Evolutionary conservation across 2,888 invertebrate genomes (phyloP).

Genomic region (Piscicola geometra): DNA sequence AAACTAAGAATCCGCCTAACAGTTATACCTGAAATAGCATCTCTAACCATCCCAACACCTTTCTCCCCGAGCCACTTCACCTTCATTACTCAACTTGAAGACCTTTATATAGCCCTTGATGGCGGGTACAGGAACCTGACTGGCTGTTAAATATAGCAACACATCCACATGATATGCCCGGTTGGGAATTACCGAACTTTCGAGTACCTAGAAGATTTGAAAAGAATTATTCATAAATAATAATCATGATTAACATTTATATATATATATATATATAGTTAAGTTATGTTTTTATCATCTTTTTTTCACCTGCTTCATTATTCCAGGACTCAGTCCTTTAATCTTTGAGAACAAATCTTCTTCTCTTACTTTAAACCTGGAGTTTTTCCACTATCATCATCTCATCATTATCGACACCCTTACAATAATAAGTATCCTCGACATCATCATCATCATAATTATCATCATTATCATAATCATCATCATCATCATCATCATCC

Average conservation of each 20-base stretch:
- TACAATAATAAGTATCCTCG: too few species aligned
- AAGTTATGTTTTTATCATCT: too few species aligned
- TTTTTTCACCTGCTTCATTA: slow-evolving; percentile 16
- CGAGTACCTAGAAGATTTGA: slow-evolving; percentile 28
- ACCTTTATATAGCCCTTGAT: slow-evolving; percentile 29
- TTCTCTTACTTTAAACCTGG: neutral
- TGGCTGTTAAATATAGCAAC: slow-evolving; percentile 5
- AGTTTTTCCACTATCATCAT: neutral
- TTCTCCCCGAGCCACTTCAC: too few species aligned
- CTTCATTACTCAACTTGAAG: slow-evolving; percentile 9
- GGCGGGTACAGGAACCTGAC: neutral
- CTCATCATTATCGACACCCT: too few species aligned
- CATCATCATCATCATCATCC: slow-evolving; percentile 22
- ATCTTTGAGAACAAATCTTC: slow-evolving; percentile 4
- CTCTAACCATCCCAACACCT: too few species aligned
- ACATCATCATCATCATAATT: too few species aligned
- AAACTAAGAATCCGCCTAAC: neutral
- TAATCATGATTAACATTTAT: too few species aligned
- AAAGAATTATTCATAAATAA: too few species aligned
- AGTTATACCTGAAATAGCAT: neutral
- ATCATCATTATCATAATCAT: too few species aligned
- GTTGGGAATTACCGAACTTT: slow-evolving; percentile 32
- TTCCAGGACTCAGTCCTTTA: neutral
- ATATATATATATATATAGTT: too few species aligned
- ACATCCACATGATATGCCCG: slow-evolving; percentile 26